These are phyloP conservation scores for Rissa tridactyla DNA, from an alignment of 2,113 vertebrate species.

Conservation along the genomic window DNA sequence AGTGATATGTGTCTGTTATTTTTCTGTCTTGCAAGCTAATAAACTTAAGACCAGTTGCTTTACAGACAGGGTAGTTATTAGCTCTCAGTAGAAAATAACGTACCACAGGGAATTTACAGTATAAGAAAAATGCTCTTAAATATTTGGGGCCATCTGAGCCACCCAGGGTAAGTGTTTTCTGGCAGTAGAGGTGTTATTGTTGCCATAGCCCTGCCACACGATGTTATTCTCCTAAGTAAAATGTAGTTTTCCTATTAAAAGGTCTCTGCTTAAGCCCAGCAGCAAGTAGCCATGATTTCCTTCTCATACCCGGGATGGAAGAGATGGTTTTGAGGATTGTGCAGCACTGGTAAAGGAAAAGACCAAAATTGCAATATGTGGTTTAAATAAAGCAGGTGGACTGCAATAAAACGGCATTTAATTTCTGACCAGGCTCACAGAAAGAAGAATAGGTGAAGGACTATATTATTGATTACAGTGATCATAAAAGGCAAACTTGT, in stretches of 20 bases:
- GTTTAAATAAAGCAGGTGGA: slow-evolving; percentile 1
- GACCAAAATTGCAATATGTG: neutral
- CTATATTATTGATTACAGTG: neutral
- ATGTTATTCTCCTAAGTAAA: slow-evolving; percentile 57
- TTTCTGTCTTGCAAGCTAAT: slow-evolving; percentile 64
- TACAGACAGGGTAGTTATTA: slow-evolving; percentile 56
- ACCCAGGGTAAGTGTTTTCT: slow-evolving; percentile 63
- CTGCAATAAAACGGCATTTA: neutral
- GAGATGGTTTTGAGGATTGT: neutral
- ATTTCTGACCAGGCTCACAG: neutral
- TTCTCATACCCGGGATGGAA: neutral
- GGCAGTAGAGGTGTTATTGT: slow-evolving; percentile 65
- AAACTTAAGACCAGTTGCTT: slow-evolving; percentile 63
- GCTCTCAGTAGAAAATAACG: slow-evolving; percentile 56
- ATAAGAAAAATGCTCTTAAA: slow-evolving; percentile 54
- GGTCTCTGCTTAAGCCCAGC: slow-evolving; percentile 2
- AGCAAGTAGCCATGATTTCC: neutral
- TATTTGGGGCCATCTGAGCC: slow-evolving; percentile 54
- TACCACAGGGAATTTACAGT: slow-evolving; percentile 48
- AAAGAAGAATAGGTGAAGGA: neutral
- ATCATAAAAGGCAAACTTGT: neutral
- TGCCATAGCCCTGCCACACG: slow-evolving; percentile 47
- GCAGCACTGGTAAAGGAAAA: neutral
- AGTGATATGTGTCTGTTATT: slow-evolving; percentile 62
- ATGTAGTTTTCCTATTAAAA: slow-evolving; percentile 35